phyloP scores from a whole-genome alignment of 2,797 vertebrate species.

The Antennarius maculatus region DNA sequence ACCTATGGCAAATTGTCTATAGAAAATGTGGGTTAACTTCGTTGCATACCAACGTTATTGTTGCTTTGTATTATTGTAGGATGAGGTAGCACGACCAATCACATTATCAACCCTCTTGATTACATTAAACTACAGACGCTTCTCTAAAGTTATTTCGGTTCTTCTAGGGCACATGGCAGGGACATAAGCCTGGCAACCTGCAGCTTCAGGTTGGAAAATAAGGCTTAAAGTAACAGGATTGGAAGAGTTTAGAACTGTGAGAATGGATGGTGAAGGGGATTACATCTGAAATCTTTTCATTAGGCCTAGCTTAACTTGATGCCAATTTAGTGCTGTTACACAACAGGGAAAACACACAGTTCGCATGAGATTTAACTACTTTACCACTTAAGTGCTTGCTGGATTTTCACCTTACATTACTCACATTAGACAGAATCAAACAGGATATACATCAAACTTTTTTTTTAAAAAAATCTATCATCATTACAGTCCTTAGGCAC shows the following conservation, averaged over 20 bases:
- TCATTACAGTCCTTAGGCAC: constrained; percentile 7
- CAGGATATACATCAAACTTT: constrained; percentile 33
- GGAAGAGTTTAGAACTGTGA: constrained; percentile 62
- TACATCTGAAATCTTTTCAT: constrained; percentile 59
- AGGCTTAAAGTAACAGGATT: constrained; percentile 75
- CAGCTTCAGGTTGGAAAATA: constrained; percentile 50
- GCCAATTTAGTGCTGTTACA: constrained; percentile 29
- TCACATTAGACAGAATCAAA: constrained; percentile 32
- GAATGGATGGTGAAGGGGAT: constrained; percentile 70
- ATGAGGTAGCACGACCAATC: constrained; percentile 1
- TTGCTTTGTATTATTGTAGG: constrained; percentile 18
- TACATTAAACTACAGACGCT: neutral
- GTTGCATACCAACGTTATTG: constrained; percentile 10
- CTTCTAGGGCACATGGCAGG: constrained; percentile 19
- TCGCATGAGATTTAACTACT: constrained; percentile 17
- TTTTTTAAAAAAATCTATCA: constrained; percentile 21
- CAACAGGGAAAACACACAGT: constrained; percentile 12
- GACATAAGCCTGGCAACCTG: constrained; percentile 45
- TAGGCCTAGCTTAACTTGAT: constrained; percentile 30
- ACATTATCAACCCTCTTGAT: constrained; percentile 7
- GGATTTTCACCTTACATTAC: constrained; percentile 24
- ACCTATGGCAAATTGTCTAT: constrained; percentile 11
- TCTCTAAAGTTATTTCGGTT: neutral
- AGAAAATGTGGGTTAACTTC: constrained; percentile 11
- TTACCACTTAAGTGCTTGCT: constrained; percentile 9